These are phyloP conservation scores for Numenius phaeopus DNA, from an alignment of 2,797 vertebrate species.

Conservation along the genomic window DNA sequence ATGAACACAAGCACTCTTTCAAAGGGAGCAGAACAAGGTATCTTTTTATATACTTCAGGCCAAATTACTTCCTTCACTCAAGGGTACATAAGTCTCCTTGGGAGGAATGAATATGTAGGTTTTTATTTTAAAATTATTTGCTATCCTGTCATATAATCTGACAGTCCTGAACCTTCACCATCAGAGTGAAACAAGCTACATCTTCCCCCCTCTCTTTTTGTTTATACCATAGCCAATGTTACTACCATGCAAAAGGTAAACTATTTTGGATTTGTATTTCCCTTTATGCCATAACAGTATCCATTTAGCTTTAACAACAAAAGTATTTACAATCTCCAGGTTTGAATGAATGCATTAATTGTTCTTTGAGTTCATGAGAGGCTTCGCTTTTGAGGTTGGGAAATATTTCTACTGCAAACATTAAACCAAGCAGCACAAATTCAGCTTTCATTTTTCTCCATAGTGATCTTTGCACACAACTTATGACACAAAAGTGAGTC, in stretches of 20 bases:
- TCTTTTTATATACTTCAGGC: background rate
- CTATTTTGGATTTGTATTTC: conserved; percentile 6
- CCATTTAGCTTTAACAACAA: background rate
- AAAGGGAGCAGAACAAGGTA: background rate
- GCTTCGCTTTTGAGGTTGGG: conserved; percentile 19
- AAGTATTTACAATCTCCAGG: conserved; percentile 3
- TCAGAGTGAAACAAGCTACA: background rate
- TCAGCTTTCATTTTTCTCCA: conserved; percentile 54
- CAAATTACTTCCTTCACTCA: background rate
- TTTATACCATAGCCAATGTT: background rate
- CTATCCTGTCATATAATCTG: background rate
- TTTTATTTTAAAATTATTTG: background rate
- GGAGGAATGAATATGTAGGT: background rate
- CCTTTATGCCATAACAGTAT: background rate
- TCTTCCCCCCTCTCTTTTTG: background rate
- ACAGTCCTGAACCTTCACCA: background rate
- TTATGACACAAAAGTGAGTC: background rate
- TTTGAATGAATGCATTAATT: conserved; percentile 46
- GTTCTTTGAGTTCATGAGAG: conserved; percentile 15
- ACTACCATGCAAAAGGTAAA: background rate
- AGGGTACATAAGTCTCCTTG: background rate
- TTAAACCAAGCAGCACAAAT: conserved; percentile 11
- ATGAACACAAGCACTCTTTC: background rate
- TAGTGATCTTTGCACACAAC: conserved; percentile 29
- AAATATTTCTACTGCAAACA: conserved; percentile 65